Conservation (phyloP, 1,140 invertebrate species). For the Drosophila nigromelanica region DNA sequence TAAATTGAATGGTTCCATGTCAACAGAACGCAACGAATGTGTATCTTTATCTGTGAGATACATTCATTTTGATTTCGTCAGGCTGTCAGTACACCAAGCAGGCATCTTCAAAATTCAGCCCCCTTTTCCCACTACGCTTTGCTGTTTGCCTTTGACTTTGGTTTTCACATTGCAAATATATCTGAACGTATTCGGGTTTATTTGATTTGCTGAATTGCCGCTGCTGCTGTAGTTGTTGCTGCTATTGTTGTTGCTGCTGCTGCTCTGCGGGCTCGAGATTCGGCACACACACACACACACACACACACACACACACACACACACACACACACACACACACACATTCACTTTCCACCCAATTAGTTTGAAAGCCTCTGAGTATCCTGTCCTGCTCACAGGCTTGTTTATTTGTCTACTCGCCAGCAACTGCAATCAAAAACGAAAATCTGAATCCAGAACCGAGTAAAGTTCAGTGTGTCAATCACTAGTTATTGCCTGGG, state of each 20-base stretch:
- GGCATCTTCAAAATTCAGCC: slow-evolving; percentile 15
- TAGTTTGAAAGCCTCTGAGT: slow-evolving; percentile 55
- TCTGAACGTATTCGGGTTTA: slow-evolving; percentile 61
- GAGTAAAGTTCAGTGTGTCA: slow-evolving; percentile 47
- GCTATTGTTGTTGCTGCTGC: slow-evolving; percentile 5
- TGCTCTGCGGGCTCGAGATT: slow-evolving; percentile 53
- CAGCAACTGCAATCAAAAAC: slow-evolving; percentile 7
- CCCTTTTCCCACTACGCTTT: background rate
- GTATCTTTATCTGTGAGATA: slow-evolving; percentile 45
- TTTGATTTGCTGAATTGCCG: slow-evolving; percentile 62
- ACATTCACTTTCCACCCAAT: slow-evolving; percentile 54
- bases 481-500: slow-evolving; percentile 37
- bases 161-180: slow-evolving; percentile 50
- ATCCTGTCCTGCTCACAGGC: slow-evolving; percentile 8
- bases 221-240: background rate
- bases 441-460: background rate
- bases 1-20: slow-evolving; percentile 74
- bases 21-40: slow-evolving; percentile 63
- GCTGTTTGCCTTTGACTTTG: slow-evolving; percentile 60
- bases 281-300: slow-evolving; percentile 21
- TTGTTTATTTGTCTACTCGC: slow-evolving; percentile 41
- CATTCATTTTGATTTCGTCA: slow-evolving; percentile 45
- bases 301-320: slow-evolving; percentile 5
- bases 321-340: slow-evolving; percentile 7
- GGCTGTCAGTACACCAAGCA: slow-evolving; percentile 11